Evolutionary conservation across 2,113 vertebrate species (phyloP), one percentile per base, ranked within the genome.

Genomic region (Urocynchramus pylzowi): DNA sequence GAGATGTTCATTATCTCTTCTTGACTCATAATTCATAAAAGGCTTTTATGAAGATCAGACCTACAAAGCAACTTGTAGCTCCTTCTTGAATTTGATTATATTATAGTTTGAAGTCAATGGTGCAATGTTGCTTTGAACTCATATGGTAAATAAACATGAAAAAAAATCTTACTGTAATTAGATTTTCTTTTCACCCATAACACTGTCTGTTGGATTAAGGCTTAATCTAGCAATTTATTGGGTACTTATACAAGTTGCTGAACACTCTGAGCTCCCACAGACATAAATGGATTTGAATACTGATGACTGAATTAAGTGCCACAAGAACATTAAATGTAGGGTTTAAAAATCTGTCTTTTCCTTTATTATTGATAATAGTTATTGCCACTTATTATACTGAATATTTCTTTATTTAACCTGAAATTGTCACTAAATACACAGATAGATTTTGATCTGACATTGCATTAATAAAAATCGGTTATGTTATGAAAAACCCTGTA

Each of bases 241-340:
- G 84, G 33, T 82, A 76, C 50, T 96, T 91, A 79, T 61, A 60
- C 87, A 91, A 89, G 78, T 90, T 88, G 63, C 67, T 90, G 79
- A 96, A 50, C 59, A 67, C 63, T 83, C 70, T 83, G 82, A 87
- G 42, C 81, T 93, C 37, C 75, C 82, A 52, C 50, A 94, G 70
- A 83, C 85, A 42, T 83, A 82, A 89, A 8, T 82, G 89, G 65
- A 87, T 95, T 96, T 95, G 89, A 91, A 91, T 97, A 89, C 84
- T 96, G 84, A 90, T 95, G 81, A 49, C 70, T 89, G 84, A 95
- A 93, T 95, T 95, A 85, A 94, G 41, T 68, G 21, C 20, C 30
- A 61, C 41, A 54, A 71, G 89, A 87, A 80, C 82, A 86, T 90
- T 79, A 74, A 75, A 88, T 59, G 10, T 67, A 20, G 41, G 68